Evolutionary conservation across 2,888 invertebrate genomes (phyloP).

Genomic region (Aleiodes leptofemur): DNA sequence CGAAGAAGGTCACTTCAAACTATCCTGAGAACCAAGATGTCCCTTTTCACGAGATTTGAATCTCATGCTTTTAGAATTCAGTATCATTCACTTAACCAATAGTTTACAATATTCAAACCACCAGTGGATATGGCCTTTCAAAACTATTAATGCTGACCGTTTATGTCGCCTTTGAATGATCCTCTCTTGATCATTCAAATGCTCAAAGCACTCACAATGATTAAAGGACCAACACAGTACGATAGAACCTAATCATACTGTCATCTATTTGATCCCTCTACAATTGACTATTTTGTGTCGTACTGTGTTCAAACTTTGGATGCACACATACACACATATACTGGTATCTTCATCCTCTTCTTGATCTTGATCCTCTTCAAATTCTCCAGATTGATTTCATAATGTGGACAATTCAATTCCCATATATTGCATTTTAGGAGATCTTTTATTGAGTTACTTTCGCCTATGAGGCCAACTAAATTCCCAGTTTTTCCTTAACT

Average conservation of each 20-base stretch:
- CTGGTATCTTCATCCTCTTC: too few relatives aligned
- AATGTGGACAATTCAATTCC: too few relatives aligned
- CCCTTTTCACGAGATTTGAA: too few relatives aligned
- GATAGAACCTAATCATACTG: not conserved
- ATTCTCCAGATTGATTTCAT: too few relatives aligned
- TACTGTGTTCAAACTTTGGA: not conserved
- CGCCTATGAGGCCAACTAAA: slow-evolving; percentile 5
- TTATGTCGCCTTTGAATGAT: not conserved
- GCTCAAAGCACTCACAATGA: slow-evolving; percentile 16
- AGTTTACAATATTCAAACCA: not conserved
- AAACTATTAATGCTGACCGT: not conserved
- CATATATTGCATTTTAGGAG: too few relatives aligned
- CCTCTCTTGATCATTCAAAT: not conserved
- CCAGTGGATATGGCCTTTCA: not conserved
- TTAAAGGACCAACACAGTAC: slow-evolving; percentile 3
- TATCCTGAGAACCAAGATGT: too few relatives aligned
- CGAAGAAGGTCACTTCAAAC: too few relatives aligned
- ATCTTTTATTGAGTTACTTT: not conserved
- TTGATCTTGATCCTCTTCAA: not conserved
- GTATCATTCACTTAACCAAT: not conserved
- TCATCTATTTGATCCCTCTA: not conserved
- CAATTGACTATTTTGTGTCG: not conserved
- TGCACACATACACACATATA: too few relatives aligned
- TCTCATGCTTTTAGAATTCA: not conserved
- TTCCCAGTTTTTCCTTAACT: slow-evolving; percentile 7